Base-by-base conservation (phyloP, 2,797 vertebrate species). In the Chelon labrosus region DNA sequence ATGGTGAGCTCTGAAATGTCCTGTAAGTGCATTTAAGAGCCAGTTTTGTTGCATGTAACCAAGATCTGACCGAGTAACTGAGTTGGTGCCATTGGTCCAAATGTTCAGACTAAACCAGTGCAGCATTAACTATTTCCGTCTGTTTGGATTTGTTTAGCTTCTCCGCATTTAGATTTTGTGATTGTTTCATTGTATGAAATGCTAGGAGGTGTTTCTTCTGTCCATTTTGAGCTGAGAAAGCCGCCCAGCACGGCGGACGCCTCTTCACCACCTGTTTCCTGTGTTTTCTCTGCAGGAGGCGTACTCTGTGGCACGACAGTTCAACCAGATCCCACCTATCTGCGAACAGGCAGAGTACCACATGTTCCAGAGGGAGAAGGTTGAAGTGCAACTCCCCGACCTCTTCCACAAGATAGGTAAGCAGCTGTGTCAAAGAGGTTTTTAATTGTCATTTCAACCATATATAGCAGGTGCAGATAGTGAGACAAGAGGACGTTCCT, bases 341-440 rank as follows among this genome's bases (percentile, higher is more conserved):
- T 99, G 98, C 0, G 98, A 99, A 92, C 98, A 99, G 86, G 97
- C 98, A 0, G 98, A 99, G 90, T 99, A 99, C 90, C 98, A 99
- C 93, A 96, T 99, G 97, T 99, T 99, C 91, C 97, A 99, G 92
- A 94, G 98, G 42, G 97, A 99, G 92, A 99, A 99, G 85, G 98
- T 99, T 53, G 98, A 99, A 85, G 97, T 98, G 54, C 98, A 99
- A 89, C 96, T 99, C 16, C 97, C 98, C 0, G 97, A 99, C 89
- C 96, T 99, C 75, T 99, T 98, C 92, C 97, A 99, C 88, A 99
- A 99, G 91, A 99, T 99, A 47, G 98, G 98, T 98, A 66, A 87
- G 88, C 66, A 16, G 39, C 22, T 3, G 22, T 22, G 22, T 22
- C 22, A 22, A 22, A 22, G 22, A 3, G 22, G 1, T 22, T 22